Conservation (phyloP, 2,113 vertebrate genomes). For the Mastomys coucha region DNA sequence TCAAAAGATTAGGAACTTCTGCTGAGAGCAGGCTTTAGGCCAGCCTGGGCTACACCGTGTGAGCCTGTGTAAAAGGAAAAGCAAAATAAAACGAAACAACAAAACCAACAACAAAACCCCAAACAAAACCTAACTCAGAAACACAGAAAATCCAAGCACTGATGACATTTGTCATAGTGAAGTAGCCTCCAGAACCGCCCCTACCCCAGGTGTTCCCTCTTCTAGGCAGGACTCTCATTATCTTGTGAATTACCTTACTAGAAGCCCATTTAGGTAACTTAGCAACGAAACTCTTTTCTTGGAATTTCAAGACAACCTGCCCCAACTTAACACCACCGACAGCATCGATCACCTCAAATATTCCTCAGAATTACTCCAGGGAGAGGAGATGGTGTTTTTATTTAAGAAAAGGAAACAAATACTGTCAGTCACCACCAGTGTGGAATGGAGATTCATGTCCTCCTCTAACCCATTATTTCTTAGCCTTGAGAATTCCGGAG, state of each 20-base stretch:
- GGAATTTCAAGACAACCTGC: constrained; percentile 29
- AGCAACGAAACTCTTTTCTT: background rate
- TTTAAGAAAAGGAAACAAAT: background rate
- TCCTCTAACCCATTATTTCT: constrained; percentile 6
- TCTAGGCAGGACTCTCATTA: background rate
- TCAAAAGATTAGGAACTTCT: constrained; percentile 62
- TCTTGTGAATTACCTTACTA: constrained; percentile 44
- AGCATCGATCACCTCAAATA: background rate
- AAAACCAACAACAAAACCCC: background rate
- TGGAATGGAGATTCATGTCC: background rate
- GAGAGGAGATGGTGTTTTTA: background rate
- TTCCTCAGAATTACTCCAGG: background rate
- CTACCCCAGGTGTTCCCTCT: background rate
- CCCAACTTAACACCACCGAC: background rate
- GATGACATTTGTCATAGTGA: constrained; percentile 45
- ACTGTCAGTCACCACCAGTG: background rate
- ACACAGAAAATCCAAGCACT: background rate
- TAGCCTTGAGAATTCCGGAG: background rate
- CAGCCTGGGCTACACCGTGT: background rate
- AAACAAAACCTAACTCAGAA: background rate
- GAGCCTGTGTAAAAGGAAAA: background rate
- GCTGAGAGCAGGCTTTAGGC: background rate
- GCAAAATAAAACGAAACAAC: background rate
- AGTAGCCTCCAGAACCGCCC: constrained; percentile 15
- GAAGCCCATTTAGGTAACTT: constrained; percentile 46